Base-by-base conservation (phyloP, 2,113 vertebrate genomes). In the Muscicapa adusta region DNA sequence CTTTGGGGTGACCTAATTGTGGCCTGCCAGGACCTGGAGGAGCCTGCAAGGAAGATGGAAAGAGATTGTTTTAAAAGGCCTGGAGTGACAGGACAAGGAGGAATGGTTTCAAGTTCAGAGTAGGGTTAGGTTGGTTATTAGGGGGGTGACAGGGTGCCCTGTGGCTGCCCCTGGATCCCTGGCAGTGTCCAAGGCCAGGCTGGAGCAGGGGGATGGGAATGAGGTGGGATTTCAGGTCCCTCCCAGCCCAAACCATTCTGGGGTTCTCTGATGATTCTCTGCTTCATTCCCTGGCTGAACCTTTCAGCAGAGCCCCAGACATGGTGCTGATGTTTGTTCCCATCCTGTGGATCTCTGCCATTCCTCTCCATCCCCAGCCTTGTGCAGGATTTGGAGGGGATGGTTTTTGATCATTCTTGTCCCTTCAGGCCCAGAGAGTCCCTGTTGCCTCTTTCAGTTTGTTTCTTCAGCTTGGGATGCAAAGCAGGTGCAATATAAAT, bases 401-500 rank as follows among this genome's bases (percentile, higher is more conserved):
- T 53, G 43, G 4, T 0, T 65, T 68, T 83, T 0, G 1, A 18
- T 26, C 31, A 1, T 48, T 28, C 40, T 10, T 73, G 54, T 40
- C 62, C 62, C n/a, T 34, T 14, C 50, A 48, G 51, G 9, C 1
- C 0, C 23, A 85, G 38, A 74, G 48, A 89, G 31, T 17, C 13
- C 53, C 57, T 67, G 10, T 48, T 80, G 50, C 63, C 79, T 92
- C 88, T 43, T 77, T 54, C 85, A 33, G 4, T 85, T 16, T 1
- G 2, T 7, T 40, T 78, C 36, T 36, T 8, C 8, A 50, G 33
- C 62, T 53, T 42, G 78, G 84, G 66, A 89, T 61, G 45, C 45
- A 73, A 89, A 94, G 71, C 77, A 95, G 81, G 89, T 95, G 87
- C 74, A 89, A 10, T 36, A 42, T 33, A 80, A 86, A 80, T 36